phyloP scores from a whole-genome alignment of 2,888 invertebrate species.

The Philhelius pedissequus region DNA sequence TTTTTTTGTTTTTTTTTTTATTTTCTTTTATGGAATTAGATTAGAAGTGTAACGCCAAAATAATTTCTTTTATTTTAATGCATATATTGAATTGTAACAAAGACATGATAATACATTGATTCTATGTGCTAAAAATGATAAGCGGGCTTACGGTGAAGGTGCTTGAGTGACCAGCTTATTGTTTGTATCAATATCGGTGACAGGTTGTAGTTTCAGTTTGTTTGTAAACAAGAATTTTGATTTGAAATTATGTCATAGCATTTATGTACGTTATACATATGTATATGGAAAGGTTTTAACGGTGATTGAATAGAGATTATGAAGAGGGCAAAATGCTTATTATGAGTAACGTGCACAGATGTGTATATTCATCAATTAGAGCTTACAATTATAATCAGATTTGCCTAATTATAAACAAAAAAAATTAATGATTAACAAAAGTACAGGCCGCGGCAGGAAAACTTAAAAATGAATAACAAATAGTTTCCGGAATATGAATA shows the following conservation, averaged over 20 bases:
- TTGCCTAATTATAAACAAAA: no score
- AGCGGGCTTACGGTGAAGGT: not conserved
- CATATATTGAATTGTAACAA: not conserved
- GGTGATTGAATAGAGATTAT: not conserved
- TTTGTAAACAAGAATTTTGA: not conserved
- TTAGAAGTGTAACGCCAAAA: not conserved
- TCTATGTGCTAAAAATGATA: conserved; percentile 1
- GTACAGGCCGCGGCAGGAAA: no score
- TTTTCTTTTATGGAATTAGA: not conserved
- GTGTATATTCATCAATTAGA: no score
- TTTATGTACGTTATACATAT: not conserved
- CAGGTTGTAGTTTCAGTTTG: not conserved
- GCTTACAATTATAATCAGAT: not conserved
- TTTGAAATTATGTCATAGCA: not conserved
- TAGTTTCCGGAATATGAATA: no score
- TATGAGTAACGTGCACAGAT: no score
- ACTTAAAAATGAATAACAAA: no score
- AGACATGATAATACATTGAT: conserved; percentile 1
- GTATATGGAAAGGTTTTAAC: not conserved
- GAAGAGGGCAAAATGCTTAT: no score
- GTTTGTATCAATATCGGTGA: not conserved
- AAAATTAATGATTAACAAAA: no score
- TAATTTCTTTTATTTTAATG: not conserved
- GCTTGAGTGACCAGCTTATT: not conserved
- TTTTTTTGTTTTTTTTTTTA: not conserved